Evolutionary conservation across 2,888 invertebrate species (phyloP).

Genomic region (Sympetrum striolatum): DNA sequence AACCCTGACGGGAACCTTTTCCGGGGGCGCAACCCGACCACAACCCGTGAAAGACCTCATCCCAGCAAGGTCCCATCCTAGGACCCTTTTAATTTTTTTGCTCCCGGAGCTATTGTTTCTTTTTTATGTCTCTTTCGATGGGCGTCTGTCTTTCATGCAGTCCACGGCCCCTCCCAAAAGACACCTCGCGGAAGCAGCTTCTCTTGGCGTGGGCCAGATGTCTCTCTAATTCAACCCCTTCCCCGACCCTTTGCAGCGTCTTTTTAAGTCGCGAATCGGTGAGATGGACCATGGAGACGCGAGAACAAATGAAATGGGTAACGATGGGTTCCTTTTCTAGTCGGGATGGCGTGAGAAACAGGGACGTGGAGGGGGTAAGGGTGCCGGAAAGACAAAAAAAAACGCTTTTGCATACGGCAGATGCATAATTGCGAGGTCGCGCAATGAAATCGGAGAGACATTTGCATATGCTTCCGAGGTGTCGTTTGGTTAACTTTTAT

Average conservation of each 20-base stretch:
- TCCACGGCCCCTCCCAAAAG: not conserved
- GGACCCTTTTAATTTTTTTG: constrained; percentile 22
- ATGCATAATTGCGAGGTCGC: not conserved
- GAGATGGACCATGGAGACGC: not conserved
- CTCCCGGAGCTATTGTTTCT: not conserved
- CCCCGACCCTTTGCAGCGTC: not conserved
- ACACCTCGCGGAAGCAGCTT: not conserved
- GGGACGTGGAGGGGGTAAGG: not conserved
- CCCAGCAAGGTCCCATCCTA: not conserved
- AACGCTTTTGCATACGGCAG: not conserved
- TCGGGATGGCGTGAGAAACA: not conserved
- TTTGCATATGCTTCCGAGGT: not conserved
- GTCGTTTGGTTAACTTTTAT: not conserved
- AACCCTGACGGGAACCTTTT: not conserved
- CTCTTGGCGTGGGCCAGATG: not conserved
- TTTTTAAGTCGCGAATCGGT: not conserved
- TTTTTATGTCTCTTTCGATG: constrained; percentile 15
- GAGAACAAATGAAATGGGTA: not conserved
- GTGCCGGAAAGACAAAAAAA: not conserved
- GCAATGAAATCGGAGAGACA: not conserved
- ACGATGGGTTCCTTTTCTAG: not conserved
- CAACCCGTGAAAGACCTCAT: not conserved
- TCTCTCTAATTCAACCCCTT: not conserved
- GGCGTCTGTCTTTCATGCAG: constrained; percentile 23
- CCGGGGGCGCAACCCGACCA: not conserved